phyloP scores from a whole-genome alignment of 2,888 invertebrate genomes.

The Dolomedes plantarius region DNA sequence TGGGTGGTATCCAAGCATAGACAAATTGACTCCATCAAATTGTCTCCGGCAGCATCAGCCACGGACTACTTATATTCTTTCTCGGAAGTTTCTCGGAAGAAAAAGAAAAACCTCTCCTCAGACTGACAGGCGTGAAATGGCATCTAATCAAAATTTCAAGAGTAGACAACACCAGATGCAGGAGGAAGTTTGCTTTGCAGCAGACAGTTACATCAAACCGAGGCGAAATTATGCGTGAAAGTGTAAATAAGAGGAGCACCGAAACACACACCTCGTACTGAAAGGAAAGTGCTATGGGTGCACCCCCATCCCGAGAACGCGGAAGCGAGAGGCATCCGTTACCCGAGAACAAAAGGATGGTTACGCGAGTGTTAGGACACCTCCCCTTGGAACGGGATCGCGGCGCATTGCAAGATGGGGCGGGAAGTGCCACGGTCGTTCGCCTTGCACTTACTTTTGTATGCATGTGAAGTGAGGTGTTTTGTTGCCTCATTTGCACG shows the following conservation, averaged over 20 bases:
- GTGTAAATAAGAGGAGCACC: background rate
- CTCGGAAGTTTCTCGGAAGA: no score
- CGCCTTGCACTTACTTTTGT: background rate
- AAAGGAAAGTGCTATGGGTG: background rate
- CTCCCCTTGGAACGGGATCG: slow-evolving; percentile 9
- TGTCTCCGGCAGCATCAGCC: no score
- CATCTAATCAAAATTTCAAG: background rate
- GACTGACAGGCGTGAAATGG: background rate
- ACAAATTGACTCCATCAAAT: no score
- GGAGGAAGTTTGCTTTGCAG: background rate
- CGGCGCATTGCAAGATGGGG: background rate
- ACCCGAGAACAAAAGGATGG: slow-evolving; percentile 1
- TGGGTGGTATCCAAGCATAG: no score
- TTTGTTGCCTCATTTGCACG: no score
- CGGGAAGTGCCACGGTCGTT: background rate
- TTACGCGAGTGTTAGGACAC: background rate
- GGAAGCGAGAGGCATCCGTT: background rate
- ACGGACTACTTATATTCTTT: no score
- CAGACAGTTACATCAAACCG: background rate
- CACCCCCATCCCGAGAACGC: background rate
- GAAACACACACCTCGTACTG: background rate
- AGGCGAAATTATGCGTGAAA: background rate
- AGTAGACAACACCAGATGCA: no score
- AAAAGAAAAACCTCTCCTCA: no score
- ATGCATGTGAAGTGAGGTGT: background rate